phyloP scores from a whole-genome alignment of 2,113 vertebrate species.

The Thermophis baileyi region DNA sequence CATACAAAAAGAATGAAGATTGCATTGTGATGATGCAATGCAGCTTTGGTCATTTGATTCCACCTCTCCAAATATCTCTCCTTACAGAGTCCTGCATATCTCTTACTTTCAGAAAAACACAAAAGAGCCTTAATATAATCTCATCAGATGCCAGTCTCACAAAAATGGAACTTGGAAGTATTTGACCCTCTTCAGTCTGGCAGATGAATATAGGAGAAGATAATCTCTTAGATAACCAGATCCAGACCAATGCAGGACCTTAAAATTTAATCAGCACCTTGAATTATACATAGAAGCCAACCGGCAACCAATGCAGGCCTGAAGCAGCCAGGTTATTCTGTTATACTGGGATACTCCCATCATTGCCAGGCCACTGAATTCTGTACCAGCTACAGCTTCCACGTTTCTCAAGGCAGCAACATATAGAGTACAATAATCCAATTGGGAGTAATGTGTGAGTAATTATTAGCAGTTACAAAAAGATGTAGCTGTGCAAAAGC shows the following conservation, averaged over 20 bases:
- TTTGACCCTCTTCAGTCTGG: background rate
- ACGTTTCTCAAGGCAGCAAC: background rate
- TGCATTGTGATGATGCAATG: background rate
- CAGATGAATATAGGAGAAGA: background rate
- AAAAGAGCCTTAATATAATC: background rate
- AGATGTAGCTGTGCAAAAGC: background rate
- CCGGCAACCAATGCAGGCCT: background rate
- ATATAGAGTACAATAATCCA: background rate
- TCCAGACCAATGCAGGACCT: background rate
- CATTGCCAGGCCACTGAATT: background rate
- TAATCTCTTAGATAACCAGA: background rate
- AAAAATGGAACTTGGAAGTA: background rate
- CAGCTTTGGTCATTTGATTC: background rate
- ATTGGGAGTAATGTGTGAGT: background rate
- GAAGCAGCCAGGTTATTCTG: background rate
- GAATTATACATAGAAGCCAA: background rate
- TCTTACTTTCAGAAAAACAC: background rate
- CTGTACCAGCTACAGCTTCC: background rate
- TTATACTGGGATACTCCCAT: background rate
- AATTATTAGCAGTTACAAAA: background rate
- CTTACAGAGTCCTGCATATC: background rate
- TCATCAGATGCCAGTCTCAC: background rate
- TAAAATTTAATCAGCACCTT: background rate
- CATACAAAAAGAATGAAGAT: background rate
- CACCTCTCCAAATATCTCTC: background rate